phyloP scores from a whole-genome alignment of 2,888 invertebrate species.

The Cerastis leucographa region DNA sequence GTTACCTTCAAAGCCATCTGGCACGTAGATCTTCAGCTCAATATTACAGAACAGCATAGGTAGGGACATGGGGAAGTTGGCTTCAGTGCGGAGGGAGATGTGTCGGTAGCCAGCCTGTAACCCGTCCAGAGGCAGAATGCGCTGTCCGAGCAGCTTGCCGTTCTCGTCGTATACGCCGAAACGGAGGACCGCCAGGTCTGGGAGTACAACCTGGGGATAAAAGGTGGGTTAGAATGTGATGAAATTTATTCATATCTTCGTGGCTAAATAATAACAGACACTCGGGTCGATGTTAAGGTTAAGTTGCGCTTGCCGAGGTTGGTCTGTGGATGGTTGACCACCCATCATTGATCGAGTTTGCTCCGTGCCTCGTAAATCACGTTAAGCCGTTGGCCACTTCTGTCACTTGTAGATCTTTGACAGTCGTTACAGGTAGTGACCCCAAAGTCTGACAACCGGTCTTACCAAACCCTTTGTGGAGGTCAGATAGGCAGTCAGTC shows the following conservation, averaged over 20 bases:
- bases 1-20: slow-evolving; percentile 98
- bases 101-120: slow-evolving; percentile 99
- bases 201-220: slow-evolving; percentile 95
- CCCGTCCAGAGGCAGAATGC: slow-evolving; percentile 99
- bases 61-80: slow-evolving; percentile 99
- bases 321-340: too few relatives aligned
- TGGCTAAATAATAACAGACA: too few relatives aligned
- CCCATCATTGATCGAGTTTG: too few relatives aligned
- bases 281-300: too few relatives aligned
- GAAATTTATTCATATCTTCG: not conserved
- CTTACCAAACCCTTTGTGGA: too few relatives aligned
- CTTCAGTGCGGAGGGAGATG: slow-evolving; percentile 99
- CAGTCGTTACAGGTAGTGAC: too few relatives aligned
- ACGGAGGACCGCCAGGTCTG: slow-evolving; percentile 98
- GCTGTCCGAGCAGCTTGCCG: slow-evolving; percentile 98
- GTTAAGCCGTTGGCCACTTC: too few relatives aligned
- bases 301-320: too few relatives aligned
- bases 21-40: slow-evolving; percentile 99
- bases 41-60: slow-evolving; percentile 99
- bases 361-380: too few relatives aligned
- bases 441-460: too few relatives aligned
- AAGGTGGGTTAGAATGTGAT: not conserved
- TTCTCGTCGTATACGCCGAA: slow-evolving; percentile 99
- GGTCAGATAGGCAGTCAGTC: too few relatives aligned
- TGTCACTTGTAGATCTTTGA: too few relatives aligned